Percentiles rank a stretch among this genome's conserved stretches.
These are phyloP conservation scores for Conus canariensis DNA, from an alignment of 2,888 invertebrate species.

Conservation along the genomic window DNA sequence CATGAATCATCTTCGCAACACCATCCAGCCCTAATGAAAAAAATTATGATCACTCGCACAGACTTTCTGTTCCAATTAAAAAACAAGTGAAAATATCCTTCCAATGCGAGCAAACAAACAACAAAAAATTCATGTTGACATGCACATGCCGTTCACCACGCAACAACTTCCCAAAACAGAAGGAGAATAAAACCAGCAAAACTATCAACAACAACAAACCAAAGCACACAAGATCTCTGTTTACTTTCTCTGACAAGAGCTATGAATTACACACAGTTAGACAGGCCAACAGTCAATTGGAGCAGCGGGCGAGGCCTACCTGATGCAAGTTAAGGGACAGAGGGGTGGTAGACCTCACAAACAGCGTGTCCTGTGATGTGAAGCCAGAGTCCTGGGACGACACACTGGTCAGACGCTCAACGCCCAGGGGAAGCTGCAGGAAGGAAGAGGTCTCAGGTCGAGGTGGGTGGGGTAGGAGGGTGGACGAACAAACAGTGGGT, in stretches of 20 bases:
- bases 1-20: too few relatives aligned
- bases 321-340: constrained; percentile 75
- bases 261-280: too few relatives aligned
- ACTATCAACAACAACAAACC: neutral
- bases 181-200: neutral
- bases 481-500: constrained; percentile 7
- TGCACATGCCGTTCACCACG: too few relatives aligned
- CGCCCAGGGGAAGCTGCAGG: constrained; percentile 57
- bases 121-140: too few relatives aligned
- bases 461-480: constrained; percentile 8
- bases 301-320: constrained; percentile 37
- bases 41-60: too few relatives aligned
- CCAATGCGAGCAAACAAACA: too few relatives aligned
- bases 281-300: too few relatives aligned
- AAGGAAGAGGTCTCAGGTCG: neutral
- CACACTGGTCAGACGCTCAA: constrained; percentile 80
- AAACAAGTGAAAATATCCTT: too few relatives aligned
- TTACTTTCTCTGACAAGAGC: too few relatives aligned
- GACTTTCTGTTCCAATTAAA: too few relatives aligned
- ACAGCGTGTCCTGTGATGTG: constrained; percentile 92
- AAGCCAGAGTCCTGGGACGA: constrained; percentile 90
- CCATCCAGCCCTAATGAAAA: too few relatives aligned
- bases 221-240: too few relatives aligned
- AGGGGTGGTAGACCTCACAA: constrained; percentile 75
- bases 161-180: neutral